Evolutionary conservation across 2,888 invertebrate species (phyloP).

Genomic region (Thera obeliscata): DNA sequence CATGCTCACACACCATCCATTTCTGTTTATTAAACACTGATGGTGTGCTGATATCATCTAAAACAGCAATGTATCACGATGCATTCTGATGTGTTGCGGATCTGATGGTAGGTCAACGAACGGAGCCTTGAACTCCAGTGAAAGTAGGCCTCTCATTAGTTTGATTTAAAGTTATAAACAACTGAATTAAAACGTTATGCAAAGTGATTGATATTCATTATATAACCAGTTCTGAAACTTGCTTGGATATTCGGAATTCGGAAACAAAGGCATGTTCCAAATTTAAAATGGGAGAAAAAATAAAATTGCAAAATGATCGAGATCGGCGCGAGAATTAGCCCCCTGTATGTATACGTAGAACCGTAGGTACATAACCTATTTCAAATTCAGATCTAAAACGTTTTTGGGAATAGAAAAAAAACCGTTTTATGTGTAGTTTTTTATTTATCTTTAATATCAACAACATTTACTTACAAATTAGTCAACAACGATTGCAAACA

Average conservation of each 20-base stretch:
- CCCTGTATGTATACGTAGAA: too few species aligned
- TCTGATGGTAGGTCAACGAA: slow-evolving; percentile 45
- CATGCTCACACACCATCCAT: slow-evolving; percentile 8
- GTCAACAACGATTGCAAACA: slow-evolving; percentile 78
- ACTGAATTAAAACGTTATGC: neutral
- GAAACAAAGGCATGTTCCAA: neutral
- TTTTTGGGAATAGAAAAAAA: neutral
- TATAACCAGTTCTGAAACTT: neutral
- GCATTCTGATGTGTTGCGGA: slow-evolving; percentile 10
- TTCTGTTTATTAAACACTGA: slow-evolving; percentile 4
- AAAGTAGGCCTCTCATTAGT: slow-evolving; percentile 48
- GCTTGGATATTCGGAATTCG: neutral
- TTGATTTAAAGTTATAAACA: slow-evolving; percentile 9
- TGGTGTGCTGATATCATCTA: neutral
- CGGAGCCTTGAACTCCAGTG: slow-evolving; percentile 70
- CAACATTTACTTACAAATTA: slow-evolving; percentile 76
- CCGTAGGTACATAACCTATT: too few species aligned
- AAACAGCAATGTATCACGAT: slow-evolving; percentile 37
- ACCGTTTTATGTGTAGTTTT: neutral
- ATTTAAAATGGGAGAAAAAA: neutral
- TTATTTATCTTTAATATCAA: slow-evolving; percentile 58
- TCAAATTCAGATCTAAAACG: too few species aligned
- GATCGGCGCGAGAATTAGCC: too few species aligned
- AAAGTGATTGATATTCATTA: neutral
- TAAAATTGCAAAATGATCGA: too few species aligned